Evolutionary conservation across 2,888 invertebrate species (phyloP).

Genomic region (Hedychridium roseum): DNA sequence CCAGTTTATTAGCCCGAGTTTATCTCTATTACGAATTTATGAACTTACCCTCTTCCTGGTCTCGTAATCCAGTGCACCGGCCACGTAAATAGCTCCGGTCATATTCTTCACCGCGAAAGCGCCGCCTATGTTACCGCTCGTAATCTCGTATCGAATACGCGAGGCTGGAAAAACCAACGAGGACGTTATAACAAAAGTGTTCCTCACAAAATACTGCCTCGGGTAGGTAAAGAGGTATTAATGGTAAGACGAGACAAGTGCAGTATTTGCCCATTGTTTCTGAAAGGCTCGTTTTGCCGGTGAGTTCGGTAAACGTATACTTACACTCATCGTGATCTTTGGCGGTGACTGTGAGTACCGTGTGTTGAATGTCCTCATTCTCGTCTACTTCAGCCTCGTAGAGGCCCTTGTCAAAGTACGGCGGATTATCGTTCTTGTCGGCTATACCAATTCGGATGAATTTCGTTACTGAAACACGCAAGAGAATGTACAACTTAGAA

Average conservation of each 20-base stretch:
- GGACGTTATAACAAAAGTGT: no score
- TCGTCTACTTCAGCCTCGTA: slow-evolving; percentile 98
- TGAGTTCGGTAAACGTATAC: slow-evolving; percentile 62
- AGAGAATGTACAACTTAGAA: neutral
- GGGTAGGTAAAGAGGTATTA: no score
- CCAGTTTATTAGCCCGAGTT: neutral
- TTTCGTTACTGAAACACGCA: slow-evolving; percentile 85
- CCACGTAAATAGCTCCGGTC: slow-evolving; percentile 98
- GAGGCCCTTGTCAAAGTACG: slow-evolving; percentile 95
- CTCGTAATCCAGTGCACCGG: slow-evolving; percentile 96
- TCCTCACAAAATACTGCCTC: no score
- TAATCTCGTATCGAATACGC: slow-evolving; percentile 99
- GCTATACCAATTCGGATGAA: slow-evolving; percentile 98
- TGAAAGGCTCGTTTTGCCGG: no score
- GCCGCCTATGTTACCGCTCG: slow-evolving; percentile 98
- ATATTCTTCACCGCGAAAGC: slow-evolving; percentile 98
- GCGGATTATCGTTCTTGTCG: slow-evolving; percentile 99
- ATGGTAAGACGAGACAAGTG: no score
- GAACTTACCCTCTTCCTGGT: slow-evolving; percentile 94
- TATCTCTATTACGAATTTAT: neutral
- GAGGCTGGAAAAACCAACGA: slow-evolving; percentile 77
- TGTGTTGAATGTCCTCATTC: slow-evolving; percentile 96
- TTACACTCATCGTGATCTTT: slow-evolving; percentile 99
- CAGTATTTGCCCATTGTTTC: no score
- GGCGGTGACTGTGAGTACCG: slow-evolving; percentile 97